Base-by-base conservation (phyloP, 2,888 invertebrate genomes). In the Eumerus sabulonum region DNA sequence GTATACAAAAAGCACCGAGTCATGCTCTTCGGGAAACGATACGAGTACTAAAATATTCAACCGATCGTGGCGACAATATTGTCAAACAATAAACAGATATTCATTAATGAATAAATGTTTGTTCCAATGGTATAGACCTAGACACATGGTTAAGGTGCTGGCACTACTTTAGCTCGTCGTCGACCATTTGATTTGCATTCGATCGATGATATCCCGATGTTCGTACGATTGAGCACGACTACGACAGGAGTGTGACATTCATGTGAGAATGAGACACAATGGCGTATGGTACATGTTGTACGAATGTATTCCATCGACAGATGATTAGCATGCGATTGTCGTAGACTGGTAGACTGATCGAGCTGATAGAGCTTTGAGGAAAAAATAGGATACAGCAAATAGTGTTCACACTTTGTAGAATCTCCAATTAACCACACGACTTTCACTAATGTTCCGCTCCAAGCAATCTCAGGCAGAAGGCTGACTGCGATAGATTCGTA, bases 171-270 rank as follows among this genome's bases (percentile, higher is more conserved):
- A 42, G 13, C 40, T 38, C 11, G 3, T 59, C n/a, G 27, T 2
- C 53, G 51, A 51, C 67, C 18, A 71, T 62, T 66, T 67, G 35
- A 77, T 77, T 77, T 77, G 77, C 77, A 77, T 77, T 47, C 70
- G 67, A 77, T 77, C 66, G 71, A 44, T 57, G 62, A 40, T 53
- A 71, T 50, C 45, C 40, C 16, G 56, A 27, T 27, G 27, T 27
- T 27, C 7, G 14, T 19, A 53, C 53, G 72, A 38, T 66, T 66
- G n/a, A n/a, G 63, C 71, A 66, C 57, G 38, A 53, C 48, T 50
- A 54, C 54, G 64, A 50, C 73, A 36, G 42, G 16, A 35, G 54
- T 56, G 36, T 67, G 54, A 47, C 51, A 73, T 5, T 42, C 53
- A 48, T 4, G 27, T 7, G n/a, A 57, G 12, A 63, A 40, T 44